Evolutionary conservation across 2,888 invertebrate genomes (phyloP), one percentile per base, ranked within the genome.

Genomic region (Volucella inflata): DNA sequence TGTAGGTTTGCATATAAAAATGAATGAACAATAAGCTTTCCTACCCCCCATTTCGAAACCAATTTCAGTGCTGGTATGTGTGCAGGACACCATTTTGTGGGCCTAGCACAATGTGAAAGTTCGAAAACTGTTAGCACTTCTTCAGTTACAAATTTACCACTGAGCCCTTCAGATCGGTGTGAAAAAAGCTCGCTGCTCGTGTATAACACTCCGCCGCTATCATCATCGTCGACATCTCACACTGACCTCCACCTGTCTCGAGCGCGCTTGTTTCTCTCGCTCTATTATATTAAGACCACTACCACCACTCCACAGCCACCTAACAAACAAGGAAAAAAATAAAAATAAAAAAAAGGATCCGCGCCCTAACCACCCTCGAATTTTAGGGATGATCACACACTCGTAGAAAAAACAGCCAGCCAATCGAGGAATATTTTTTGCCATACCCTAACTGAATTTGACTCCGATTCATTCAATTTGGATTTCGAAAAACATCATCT

Each of bases 141-240:
- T 88, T 91, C 89, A 91, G 91, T 91, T 90, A 89, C 88, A 88
- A 90, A 90, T 89, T 90, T 89, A 88, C 90, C 90, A 90, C 88
- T 90, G 91, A 90, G 89, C 89, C 88, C 89, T 89, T 87, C 88
- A 89, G 89, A 88, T 90, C 90, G 89, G 87, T 78, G 70, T 76
- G 68, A 59, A 71, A 77, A 87, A 87, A 81, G 87, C 87, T 82
- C 74, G 87, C 59, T 78, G 68, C 30, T 44, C 60, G 70, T 81
- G 42, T 53, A 77, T 14, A 72, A 74, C 59, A 78, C 64, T 78
- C 72, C 67, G 70, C 76, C 76, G 79, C 68, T 62, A 76, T 80
- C 68, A 60, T 68, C 76, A 62, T 48, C 53, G 65, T 77, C 59
- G 44, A 76, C 64, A 64, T 57, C 67, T 77, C 72, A 85, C 67